Base-by-base conservation (phyloP, 2,888 invertebrate genomes). In the Scaptomyza reducta region DNA sequence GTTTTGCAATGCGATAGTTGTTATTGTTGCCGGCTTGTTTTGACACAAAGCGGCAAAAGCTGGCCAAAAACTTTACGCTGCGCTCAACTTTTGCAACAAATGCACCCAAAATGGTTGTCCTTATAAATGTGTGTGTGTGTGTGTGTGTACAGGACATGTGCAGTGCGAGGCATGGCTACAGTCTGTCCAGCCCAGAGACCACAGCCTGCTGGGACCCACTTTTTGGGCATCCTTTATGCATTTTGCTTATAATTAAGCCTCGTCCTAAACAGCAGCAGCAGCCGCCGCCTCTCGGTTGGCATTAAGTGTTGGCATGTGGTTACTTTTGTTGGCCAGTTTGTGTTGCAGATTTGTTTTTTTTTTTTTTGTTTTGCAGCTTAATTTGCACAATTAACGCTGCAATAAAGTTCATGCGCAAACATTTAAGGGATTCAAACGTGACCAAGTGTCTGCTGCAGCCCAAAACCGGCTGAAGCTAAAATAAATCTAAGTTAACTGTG, bases 181-280 rank as follows among this genome's bases (percentile, higher is more conserved):
- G 44, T 79, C 66, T 74, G 70, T 51, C 50, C 59, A 44, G 63
- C 41, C 45, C 57, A 55, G 59, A 54, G 61, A 74, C 70, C 74
- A 25, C 64, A 65, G 59, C n/a, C 61, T 41, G 53, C 42, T 49
- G 57, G 46, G 31, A n/a, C 22, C 45, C 35, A 29, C 29, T 27
- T 40, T 47, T 41, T 5, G 35, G 22, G 29, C 47, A 14, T 54
- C 70, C 73, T 71, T 69, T 74, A 76, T 79, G 78, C 76, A 70
- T 80, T 79, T 71, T 70, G 80, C 83, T 85, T 82, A 82, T 76
- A 85, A 82, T 78, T 85, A 85, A 84, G 80, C 80, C 70, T 80
- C 45, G 60, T 64, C 46, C 63, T 60, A 49, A 70, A 82, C 72
- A 70, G 54, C 74, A 74, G 64, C 69, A 70, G 80, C 72, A 70